Evolutionary conservation across 2,888 invertebrate species (phyloP), one percentile per base, ranked within the genome.

Genomic region (Lepidochrysops patricia): DNA sequence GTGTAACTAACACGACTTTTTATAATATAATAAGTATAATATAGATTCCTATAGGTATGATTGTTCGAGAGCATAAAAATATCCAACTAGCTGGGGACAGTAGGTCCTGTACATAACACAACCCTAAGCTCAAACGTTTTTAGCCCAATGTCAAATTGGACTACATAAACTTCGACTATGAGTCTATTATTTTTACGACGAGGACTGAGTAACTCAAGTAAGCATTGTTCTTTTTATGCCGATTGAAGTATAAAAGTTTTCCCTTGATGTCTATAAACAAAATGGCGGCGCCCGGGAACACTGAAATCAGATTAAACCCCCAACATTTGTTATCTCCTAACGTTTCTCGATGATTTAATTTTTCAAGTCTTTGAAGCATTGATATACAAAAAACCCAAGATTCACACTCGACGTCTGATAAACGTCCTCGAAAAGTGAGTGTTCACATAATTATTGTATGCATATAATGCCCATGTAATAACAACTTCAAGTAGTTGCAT

Each of bases 191-290:
- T 43, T 43, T 43, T 43, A 43, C 19, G 43, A 19, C 19, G 43
- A 43, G 12, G 23, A 15, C 43, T 19, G 43, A 43, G 23, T 43
- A 19, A 43, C 43, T 43, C 19, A 15, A 43, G 43, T 43, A 43
- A 19, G 43, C 43, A 43, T 19, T 43, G 43, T 23, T 43, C 19
- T 43, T 43, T 43, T 43, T 23, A 43, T 43, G 43, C 43, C 43
- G 43, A 43, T 43, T 43, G 43, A 43, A 43, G 43, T 43, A 43
- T 43, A 43, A 43, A 43, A 43, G 43, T 43, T 43, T 43, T 43
- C 43, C 43, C 43, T 13, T 19, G 43, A 43, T 43, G 43, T 43
- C 43, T 43, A 43, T 43, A 43, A 43, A 43, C 43, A 43, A 43
- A 43, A 43, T 43, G 43, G 19, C 19, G 43, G 7, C 34, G 52